These are phyloP conservation scores for Reticulitermes speratus DNA, from an alignment of 1,140 invertebrate species.

Conservation along the genomic window DNA sequence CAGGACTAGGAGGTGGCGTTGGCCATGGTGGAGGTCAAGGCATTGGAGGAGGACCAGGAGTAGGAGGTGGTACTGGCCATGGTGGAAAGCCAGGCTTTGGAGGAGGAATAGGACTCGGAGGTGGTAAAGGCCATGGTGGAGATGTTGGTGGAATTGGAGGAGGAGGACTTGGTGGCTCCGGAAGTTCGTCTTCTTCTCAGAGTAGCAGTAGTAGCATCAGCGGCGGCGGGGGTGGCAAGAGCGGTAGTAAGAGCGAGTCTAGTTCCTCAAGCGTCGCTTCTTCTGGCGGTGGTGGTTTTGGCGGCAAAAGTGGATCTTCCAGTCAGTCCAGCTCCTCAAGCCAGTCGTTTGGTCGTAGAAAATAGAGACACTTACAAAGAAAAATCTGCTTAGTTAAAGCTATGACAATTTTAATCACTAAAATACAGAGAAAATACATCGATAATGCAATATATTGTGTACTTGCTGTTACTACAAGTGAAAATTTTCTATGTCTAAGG, in stretches of 20 bases:
- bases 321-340: neutral
- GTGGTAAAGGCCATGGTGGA: neutral
- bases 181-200: neutral
- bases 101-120: neutral
- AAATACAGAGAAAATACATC: too few relatives aligned
- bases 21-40: neutral
- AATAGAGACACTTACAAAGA: neutral
- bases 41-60: neutral
- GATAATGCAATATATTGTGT: too few relatives aligned
- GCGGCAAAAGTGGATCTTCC: neutral
- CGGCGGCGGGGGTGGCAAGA: neutral
- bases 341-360: neutral
- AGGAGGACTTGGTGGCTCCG: neutral
- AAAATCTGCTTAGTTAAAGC: too few relatives aligned
- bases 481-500: too few relatives aligned
- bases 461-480: too few relatives aligned
- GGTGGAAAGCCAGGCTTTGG: neutral
- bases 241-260: neutral
- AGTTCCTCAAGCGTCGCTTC: neutral
- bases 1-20: neutral
- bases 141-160: neutral
- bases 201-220: neutral
- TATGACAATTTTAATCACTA: too few relatives aligned
- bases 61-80: neutral
- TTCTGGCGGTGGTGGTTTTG: neutral